Evolutionary conservation across 2,113 vertebrate genomes (phyloP).

Genomic region (Pseudorectes ferrugineus): DNA sequence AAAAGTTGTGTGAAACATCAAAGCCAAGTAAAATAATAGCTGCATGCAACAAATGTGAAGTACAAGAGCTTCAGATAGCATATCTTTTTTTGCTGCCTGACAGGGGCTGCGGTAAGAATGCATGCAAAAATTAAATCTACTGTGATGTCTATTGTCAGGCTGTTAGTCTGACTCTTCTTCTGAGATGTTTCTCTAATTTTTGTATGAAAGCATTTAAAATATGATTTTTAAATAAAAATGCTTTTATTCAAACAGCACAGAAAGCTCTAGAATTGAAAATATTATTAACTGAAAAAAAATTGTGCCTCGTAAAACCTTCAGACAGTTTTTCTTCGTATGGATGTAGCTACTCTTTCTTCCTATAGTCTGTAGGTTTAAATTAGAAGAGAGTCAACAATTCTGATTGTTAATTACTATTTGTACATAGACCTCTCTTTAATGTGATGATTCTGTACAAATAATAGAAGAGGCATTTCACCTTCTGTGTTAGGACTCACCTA

Average conservation of each 20-base stretch:
- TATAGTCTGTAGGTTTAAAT: neutral
- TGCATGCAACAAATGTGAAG: neutral
- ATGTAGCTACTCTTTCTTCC: neutral
- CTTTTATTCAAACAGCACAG: neutral
- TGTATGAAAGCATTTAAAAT: neutral
- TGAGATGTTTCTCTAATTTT: neutral
- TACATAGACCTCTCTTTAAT: neutral
- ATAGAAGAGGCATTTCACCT: neutral
- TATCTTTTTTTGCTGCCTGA: neutral
- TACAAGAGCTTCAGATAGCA: neutral
- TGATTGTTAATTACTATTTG: neutral
- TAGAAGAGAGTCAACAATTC: neutral
- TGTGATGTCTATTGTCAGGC: neutral
- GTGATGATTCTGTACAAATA: neutral
- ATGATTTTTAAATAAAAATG: neutral
- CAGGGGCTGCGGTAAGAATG: neutral
- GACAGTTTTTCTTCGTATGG: neutral
- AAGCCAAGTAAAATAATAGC: slow-evolving; percentile 31
- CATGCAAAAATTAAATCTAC: neutral
- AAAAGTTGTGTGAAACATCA: slow-evolving; percentile 32
- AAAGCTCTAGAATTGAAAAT: neutral
- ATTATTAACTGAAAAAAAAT: neutral
- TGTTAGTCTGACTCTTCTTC: neutral
- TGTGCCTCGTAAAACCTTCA: neutral
- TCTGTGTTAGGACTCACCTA: neutral